Percentiles rank a stretch among this genome's conserved stretches.
These are phyloP conservation scores for Pollenia labialis DNA, from an alignment of 2,888 invertebrate species.

Conservation along the genomic window DNA sequence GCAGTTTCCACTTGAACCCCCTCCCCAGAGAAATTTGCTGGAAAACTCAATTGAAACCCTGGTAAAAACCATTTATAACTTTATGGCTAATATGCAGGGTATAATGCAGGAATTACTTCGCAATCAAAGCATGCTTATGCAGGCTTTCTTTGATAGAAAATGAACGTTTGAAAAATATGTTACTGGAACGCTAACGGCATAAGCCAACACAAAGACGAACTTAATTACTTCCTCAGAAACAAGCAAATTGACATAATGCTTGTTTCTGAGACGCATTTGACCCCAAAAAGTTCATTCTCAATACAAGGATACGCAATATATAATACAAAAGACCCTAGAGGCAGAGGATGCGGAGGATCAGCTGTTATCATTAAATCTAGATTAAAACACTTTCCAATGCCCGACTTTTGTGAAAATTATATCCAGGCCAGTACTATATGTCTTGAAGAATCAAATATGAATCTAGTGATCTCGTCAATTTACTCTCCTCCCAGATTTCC, in stretches of 20 bases:
- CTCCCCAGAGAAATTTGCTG: too few relatives aligned
- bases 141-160: constrained; percentile 1
- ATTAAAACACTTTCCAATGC: too few relatives aligned
- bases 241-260: not conserved
- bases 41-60: not conserved
- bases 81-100: not conserved
- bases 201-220: constrained; percentile 21
- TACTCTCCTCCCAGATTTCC: too few relatives aligned
- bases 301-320: too few relatives aligned
- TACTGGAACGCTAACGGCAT: constrained; percentile 35
- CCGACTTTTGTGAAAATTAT: too few relatives aligned
- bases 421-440: too few relatives aligned
- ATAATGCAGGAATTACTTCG: not conserved
- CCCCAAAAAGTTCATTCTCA: not conserved
- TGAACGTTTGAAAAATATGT: constrained; percentile 12
- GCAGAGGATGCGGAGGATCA: too few relatives aligned
- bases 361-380: too few relatives aligned
- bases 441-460: too few relatives aligned
- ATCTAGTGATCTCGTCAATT: too few relatives aligned
- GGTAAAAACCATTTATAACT: not conserved
- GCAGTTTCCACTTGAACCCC: not conserved
- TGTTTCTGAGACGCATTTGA: constrained; percentile 16
- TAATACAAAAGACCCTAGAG: too few relatives aligned
- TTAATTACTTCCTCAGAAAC: not conserved
- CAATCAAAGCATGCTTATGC: not conserved